A percentile compares a stretch with the other conserved stretches of the same genome.
Evolutionary conservation across 2,113 vertebrate genomes (phyloP).

Genomic region (Calyptommatus sinebrachiatus): DNA sequence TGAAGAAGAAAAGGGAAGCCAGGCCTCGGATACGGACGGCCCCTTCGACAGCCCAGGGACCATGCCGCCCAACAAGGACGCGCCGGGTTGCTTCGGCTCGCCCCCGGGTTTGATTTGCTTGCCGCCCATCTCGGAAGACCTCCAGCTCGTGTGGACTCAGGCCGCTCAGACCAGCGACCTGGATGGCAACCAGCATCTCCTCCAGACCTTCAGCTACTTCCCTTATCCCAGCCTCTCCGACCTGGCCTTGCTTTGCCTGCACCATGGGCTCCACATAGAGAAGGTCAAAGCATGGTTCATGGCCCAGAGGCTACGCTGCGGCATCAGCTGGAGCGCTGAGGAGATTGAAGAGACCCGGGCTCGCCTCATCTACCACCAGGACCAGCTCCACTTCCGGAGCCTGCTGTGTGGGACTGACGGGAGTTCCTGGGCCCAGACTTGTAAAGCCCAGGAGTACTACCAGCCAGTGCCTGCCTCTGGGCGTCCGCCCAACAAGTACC

Average conservation of each 20-base stretch:
- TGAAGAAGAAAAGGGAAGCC: constrained; percentile 11
- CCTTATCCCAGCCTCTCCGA: constrained; percentile 87
- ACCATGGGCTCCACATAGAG: constrained; percentile 82
- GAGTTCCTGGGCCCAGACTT: constrained; percentile 35
- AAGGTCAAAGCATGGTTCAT: constrained; percentile 93
- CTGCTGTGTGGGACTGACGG: constrained; percentile 59
- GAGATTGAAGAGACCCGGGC: constrained; percentile 87
- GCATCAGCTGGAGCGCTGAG: constrained; percentile 91
- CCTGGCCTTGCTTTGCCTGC: constrained; percentile 77
- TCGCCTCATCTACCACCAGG: constrained; percentile 64
- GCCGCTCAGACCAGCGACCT: constrained; percentile 86
- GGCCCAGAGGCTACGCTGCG: constrained; percentile 89
- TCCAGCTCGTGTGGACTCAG: constrained; percentile 87
- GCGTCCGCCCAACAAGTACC: neutral
- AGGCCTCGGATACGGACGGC: constrained; percentile 5
- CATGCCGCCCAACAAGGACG: constrained; percentile 67
- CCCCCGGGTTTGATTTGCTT: constrained; percentile 74
- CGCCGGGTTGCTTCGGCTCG: constrained; percentile 49
- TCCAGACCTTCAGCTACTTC: constrained; percentile 87
- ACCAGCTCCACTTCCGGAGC: constrained; percentile 68
- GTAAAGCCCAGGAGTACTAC: neutral
- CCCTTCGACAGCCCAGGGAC: neutral
- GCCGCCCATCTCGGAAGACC: constrained; percentile 84
- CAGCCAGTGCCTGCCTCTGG: neutral
- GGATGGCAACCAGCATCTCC: constrained; percentile 80